Evolutionary conservation across 2,888 invertebrate species (phyloP), one percentile per base, ranked within the genome.

Genomic region (Drosophila falleni): DNA sequence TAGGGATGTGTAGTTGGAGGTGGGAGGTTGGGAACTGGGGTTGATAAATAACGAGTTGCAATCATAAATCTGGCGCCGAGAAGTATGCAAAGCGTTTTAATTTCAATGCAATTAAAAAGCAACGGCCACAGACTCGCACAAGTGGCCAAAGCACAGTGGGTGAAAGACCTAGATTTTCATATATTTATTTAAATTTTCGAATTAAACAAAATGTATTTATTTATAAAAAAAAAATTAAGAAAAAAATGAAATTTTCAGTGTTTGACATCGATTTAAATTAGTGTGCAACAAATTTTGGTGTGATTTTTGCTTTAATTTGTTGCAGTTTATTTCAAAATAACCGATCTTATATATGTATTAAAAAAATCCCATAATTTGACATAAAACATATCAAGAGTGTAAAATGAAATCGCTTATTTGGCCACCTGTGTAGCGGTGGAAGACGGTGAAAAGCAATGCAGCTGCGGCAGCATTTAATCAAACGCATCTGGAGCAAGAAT

Each of bases 1-100:
- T 23, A 4, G 10, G 6, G 5, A n/a, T n/a, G n/a, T n/a, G n/a
- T n/a, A n/a, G 33, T 1, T 16, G 35, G 0, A 19, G n/a, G 15
- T 6, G 5, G 13, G 26, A 23, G 23, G n/a, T 29, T 29, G 29
- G 23, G 31, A 11, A 33, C 9, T 11, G 55, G 23, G 50, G 23
- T 35, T 72, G 74, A 85, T 87, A 87, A 85, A 86, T 89, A 89
- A 89, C 80, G 71, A 81, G 87, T 80, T 66, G 83, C 64, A 81
- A 80, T 74, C 87, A 81, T 89, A 86, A 88, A 86, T 88, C 82
- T 78, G 73, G 46, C 26, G 39, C 53, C 50, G 71, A 56, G 74
- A 70, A 69, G 71, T 74, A 70, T 74, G 80, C 71, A 72, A 63
- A 81, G 56, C 71, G 71, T 71, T 89, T 89, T 87, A 79, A 87